Evolutionary conservation across 92 coral and sea anemone genomes (phyloP), one percentile per base, ranked within the genome.

Genomic region (Virgularia gustaviana): DNA sequence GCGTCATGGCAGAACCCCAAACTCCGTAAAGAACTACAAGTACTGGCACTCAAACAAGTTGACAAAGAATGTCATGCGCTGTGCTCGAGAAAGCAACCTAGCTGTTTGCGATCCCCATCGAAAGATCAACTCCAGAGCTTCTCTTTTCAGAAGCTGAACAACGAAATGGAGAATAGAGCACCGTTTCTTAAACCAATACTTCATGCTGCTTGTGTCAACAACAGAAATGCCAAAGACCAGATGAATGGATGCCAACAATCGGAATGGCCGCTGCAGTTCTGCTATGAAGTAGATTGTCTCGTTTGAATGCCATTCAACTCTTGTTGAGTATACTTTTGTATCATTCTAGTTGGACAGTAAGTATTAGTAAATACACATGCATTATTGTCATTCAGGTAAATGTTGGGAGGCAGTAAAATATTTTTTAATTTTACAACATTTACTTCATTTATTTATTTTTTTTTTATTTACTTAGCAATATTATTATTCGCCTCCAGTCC

Each of bases 161-260:
- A 31, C 13, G 86, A 81, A 71, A 3, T 87, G 15, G 31, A 65
- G 70, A 49, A 66, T 20, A 72, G 81, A 49, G 88, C 88, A 18
- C 88, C 86, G 20, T 66, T 87, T 18, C 52, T 84, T 16, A 72
- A 84, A 41, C 41, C 84, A 28, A 37, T 84, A 19, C 65, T 87
- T 36, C 35, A 57, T 30, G 13, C 64, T 57, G 64, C 64, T 27
- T 57, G 64, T 57, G 64, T 57, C 1, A 57, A 57, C 64, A 57
- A 57, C 4, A 57, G 64, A 30, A 57, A 57, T 30, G 35, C 64
- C 18, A 1, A 2, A 57, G 13, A 57, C 64, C 64, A 57, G 22
- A 33, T n/a, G 70, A 62, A n/a, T 62, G 70, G 70, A 36, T 62
- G 30, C 70, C 70, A 62, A 62, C 70, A 7, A 36, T 62, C 23